Evolutionary conservation across 1,140 invertebrate genomes (phyloP).

Genomic region (Caenorhabditis inopinata): DNA sequence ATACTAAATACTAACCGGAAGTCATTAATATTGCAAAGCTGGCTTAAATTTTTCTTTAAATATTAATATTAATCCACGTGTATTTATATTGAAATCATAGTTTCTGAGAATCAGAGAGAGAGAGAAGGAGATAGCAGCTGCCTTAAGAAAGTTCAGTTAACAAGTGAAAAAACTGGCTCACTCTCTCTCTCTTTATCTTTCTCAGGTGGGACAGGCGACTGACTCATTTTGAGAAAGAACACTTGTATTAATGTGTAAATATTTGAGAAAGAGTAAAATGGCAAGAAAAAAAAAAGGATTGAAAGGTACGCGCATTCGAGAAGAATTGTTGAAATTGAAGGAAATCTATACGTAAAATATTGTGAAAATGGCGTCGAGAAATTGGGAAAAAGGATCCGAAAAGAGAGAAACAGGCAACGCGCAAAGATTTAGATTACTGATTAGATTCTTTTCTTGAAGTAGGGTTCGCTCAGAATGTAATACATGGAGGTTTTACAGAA

Average conservation of each 20-base stretch:
- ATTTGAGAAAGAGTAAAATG: not conserved
- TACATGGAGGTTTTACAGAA: not conserved
- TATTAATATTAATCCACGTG: too few species aligned
- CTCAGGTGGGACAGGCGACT: not conserved
- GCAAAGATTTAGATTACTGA: conserved; percentile 8
- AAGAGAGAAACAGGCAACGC: not conserved
- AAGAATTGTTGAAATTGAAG: too few species aligned
- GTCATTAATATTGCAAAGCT: too few species aligned
- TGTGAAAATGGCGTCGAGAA: not conserved
- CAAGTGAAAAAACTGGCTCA: not conserved
- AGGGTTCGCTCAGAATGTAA: not conserved
- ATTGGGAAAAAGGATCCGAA: not conserved
- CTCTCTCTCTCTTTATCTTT: too few species aligned
- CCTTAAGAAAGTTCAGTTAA: not conserved
- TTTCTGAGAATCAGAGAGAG: not conserved
- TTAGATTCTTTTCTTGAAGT: not conserved
- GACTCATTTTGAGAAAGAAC: not conserved
- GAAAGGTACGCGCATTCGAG: too few species aligned
- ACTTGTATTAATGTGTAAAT: not conserved
- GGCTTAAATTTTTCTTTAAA: too few species aligned
- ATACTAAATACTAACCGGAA: too few species aligned
- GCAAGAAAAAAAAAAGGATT: not conserved
- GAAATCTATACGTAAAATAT: too few species aligned
- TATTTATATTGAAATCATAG: not conserved
- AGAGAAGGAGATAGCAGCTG: not conserved